Base-by-base conservation (phyloP, 2,797 vertebrate genomes). In the Pseudochromis fuscus region DNA sequence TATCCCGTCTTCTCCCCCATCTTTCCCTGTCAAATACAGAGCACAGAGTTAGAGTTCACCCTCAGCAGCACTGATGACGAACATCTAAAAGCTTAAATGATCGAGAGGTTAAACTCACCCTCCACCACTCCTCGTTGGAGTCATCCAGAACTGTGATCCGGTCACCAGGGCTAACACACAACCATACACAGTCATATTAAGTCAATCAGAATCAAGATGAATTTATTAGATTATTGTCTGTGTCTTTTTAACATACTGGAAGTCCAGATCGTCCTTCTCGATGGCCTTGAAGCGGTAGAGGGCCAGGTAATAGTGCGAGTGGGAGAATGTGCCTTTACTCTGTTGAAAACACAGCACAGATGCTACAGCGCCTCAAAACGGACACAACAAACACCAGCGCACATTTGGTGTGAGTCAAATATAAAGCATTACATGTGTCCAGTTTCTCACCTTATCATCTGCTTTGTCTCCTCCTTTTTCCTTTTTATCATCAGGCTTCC, bases 51-150 rank as follows among this genome's bases (percentile, higher is more conserved):
- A 56, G 15, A 51, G 37, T 53, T 64, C 2, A 24, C 40, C 5
- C 8, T 62, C 15, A 19, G 37, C 23, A 35, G 15, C 16, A 45
- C 48, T 16, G 13, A n/a, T n/a, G n/a, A n/a, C n/a, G n/a, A n/a
- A n/a, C n/a, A n/a, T n/a, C n/a, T n/a, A n/a, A 35, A 52, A 28
- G 7, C 2, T 35, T 3, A 28, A 38, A 24, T 5, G 23, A 44
- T 61, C 0, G 40, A 31, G 7, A 64, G 16, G 15, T 30, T 25
- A 3, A 28, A 87, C 95, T 94, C 86, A 98, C 97, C 92, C 96
- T 90, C 97, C 97, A 99, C 97, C 97, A 99, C 77, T 99, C 97
- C 82, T 99, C 97, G 67, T 99, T 99, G 86, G 97, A 98, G 89
- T 99, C 97, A 62, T 99, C 97, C 16, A 98, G 93, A 35, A 99